phyloP scores from a whole-genome alignment of 2,888 invertebrate species.

The Acrobasis repandana region DNA sequence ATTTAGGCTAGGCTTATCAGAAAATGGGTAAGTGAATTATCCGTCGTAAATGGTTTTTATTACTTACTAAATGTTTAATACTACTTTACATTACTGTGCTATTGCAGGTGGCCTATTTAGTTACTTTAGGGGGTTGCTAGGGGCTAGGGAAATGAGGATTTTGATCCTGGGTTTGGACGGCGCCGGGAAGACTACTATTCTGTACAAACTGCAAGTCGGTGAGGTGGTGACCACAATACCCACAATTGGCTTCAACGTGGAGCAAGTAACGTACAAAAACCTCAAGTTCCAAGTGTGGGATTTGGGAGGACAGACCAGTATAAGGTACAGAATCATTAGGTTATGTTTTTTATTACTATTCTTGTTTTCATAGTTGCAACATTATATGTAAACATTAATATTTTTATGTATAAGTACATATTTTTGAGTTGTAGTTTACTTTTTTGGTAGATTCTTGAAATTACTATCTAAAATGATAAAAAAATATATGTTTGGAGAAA shows the following conservation, averaged over 20 bases:
- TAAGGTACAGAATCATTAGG: no score
- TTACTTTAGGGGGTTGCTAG: constrained; percentile 97
- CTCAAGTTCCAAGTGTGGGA: constrained; percentile 99
- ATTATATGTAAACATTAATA: no score
- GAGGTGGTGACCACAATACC: constrained; percentile 99
- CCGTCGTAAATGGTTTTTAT: constrained; percentile 39
- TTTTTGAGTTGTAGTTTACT: no score
- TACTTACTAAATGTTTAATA: constrained; percentile 27
- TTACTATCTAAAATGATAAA: no score
- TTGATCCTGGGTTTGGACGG: constrained; percentile 98
- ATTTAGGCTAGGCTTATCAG: constrained; percentile 62
- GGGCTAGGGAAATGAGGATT: constrained; percentile 98
- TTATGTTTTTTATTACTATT: no score
- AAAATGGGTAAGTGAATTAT: constrained; percentile 70
- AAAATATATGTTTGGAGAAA: no score
- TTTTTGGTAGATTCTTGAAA: no score
- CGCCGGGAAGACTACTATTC: constrained; percentile 99
- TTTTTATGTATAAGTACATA: no score
- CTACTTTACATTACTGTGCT: constrained; percentile 28
- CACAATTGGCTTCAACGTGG: constrained; percentile 99
- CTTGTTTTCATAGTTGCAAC: no score
- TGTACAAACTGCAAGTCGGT: constrained; percentile 98
- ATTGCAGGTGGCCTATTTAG: constrained; percentile 95
- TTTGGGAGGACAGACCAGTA: constrained; percentile 99
- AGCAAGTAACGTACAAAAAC: constrained; percentile 99